Base-by-base conservation (phyloP, 2,888 invertebrate species). In the Flexamia atlantica region DNA sequence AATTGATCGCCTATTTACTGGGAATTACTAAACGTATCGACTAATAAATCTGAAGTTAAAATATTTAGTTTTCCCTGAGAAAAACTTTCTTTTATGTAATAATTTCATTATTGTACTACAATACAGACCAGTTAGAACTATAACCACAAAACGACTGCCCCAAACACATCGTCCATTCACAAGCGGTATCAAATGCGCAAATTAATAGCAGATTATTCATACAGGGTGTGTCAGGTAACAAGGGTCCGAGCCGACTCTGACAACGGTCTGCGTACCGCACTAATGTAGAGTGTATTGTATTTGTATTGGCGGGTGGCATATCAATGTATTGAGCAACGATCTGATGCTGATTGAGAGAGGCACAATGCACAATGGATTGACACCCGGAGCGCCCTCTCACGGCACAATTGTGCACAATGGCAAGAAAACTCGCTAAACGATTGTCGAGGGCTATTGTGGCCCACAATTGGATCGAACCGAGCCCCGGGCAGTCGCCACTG, bases 351-450 rank as follows among this genome's bases (percentile, higher is more conserved):
- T 64, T 64, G 64, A 64, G 64, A 60, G 60, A 64, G 25, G 30
- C 28, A 64, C 64, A 64, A 30, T 30, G 14, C 64, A 64, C 64
- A 64, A 64, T 64, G 64, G 64, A 64, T 64, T 64, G 64, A 64
- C 64, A 64, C 64, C 64, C 64, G 64, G 14, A 28, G 64, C 28
- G 64, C 14, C 57, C 57, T 57, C 57, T 64, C 64, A 12, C 14
- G 5, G 64, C 64, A 64, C 64, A 64, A 64, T 64, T 64, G 64
- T 64, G 30, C 64, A 64, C 64, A 64, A 64, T 64, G 64, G 64
- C 64, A 64, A 64, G 64, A 64, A 64, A 72, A 72, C 72, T 72
- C 72, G 72, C 72, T 72, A 72, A 72, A 72, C 72, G 72, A 72
- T 72, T 72, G n/a, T 72, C 42, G 72, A 40, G 72, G 1, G 36